phyloP scores from a whole-genome alignment of 2,888 invertebrate species.

The Embidobia sp. region DNA sequence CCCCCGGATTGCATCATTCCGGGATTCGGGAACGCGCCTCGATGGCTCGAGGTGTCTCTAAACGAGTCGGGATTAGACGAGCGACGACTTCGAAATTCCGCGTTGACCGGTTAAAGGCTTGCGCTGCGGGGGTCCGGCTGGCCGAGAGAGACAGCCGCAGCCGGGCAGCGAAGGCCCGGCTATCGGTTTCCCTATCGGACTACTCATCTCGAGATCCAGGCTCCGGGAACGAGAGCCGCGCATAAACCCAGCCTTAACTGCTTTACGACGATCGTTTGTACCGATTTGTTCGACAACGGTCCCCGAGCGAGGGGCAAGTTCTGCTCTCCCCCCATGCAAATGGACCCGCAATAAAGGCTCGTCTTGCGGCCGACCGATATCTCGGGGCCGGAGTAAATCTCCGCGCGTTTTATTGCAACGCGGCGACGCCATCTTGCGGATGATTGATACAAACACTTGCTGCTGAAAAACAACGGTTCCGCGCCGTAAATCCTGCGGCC shows the following conservation, averaged over 20 bases:
- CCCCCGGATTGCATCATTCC: constrained; percentile 24
- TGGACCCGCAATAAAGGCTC: constrained; percentile 68
- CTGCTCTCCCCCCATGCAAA: constrained; percentile 56
- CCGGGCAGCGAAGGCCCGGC: constrained; percentile 64
- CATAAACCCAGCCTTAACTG: constrained; percentile 79
- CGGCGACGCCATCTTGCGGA: constrained; percentile 37
- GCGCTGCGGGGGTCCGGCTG: constrained; percentile 75
- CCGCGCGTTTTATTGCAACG: constrained; percentile 6
- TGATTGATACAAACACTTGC: constrained; percentile 44
- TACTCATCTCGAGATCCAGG: constrained; percentile 67
- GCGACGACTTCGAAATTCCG: constrained; percentile 72
- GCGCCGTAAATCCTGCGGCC: constrained; percentile 24
- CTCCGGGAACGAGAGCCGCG: constrained; percentile 71
- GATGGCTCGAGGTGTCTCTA: constrained; percentile 31
- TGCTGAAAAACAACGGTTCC: constrained; percentile 46
- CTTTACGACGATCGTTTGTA: constrained; percentile 82
- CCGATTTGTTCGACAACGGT: constrained; percentile 81
- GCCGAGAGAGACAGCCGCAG: constrained; percentile 49
- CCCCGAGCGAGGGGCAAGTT: constrained; percentile 30
- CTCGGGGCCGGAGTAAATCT: constrained; percentile 47
- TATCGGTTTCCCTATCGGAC: constrained; percentile 77
- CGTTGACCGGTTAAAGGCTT: constrained; percentile 68
- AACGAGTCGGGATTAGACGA: constrained; percentile 25
- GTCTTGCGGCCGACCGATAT: constrained; percentile 51
- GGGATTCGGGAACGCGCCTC: neutral